These are phyloP conservation scores for Micropoecilia bifurca DNA, from an alignment of 2,797 vertebrate genomes.

Conservation along the genomic window DNA sequence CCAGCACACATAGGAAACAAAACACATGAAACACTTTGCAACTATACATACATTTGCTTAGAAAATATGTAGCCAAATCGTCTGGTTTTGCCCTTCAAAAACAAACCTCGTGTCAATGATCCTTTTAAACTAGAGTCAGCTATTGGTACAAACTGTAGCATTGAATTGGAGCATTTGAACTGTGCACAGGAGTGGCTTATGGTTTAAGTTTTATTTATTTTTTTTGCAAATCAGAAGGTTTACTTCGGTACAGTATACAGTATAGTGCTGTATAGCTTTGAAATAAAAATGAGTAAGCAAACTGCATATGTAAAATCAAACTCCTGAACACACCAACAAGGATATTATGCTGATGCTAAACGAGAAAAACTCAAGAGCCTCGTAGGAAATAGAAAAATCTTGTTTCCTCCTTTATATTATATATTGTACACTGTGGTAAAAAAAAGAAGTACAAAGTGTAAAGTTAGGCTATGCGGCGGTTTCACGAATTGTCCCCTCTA, in stretches of 20 bases:
- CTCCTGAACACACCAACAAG: slow-evolving; percentile 89
- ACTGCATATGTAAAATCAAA: slow-evolving; percentile 81
- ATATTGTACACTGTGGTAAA: slow-evolving; percentile 84
- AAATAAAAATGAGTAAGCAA: slow-evolving; percentile 81
- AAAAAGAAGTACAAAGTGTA: slow-evolving; percentile 85
- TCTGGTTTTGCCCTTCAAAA: slow-evolving; percentile 29
- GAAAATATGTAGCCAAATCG: slow-evolving; percentile 41
- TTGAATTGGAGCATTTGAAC: slow-evolving; percentile 65
- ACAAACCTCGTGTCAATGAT: slow-evolving; percentile 26
- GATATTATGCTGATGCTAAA: slow-evolving; percentile 93
- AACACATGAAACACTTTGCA: slow-evolving; percentile 15
- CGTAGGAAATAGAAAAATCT: slow-evolving; percentile 95
- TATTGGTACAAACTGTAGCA: slow-evolving; percentile 63
- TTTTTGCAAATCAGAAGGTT: slow-evolving; percentile 93
- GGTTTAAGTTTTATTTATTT: slow-evolving; percentile 80
- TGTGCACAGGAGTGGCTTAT: slow-evolving; percentile 70
- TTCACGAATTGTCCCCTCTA: slow-evolving; percentile 98
- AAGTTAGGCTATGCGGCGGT: slow-evolving; percentile 97
- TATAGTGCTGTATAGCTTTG: slow-evolving; percentile 82
- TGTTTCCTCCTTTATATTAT: slow-evolving; percentile 83
- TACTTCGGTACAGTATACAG: slow-evolving; percentile 85
- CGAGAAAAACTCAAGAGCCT: slow-evolving; percentile 88
- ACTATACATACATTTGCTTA: slow-evolving; percentile 49
- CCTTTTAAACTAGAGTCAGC: slow-evolving; percentile 56
- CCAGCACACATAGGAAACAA: slow-evolving; percentile 9